Evolutionary conservation across 64 coral and sea anemone genomes (phyloP).

Genomic region (Porites lutea): DNA sequence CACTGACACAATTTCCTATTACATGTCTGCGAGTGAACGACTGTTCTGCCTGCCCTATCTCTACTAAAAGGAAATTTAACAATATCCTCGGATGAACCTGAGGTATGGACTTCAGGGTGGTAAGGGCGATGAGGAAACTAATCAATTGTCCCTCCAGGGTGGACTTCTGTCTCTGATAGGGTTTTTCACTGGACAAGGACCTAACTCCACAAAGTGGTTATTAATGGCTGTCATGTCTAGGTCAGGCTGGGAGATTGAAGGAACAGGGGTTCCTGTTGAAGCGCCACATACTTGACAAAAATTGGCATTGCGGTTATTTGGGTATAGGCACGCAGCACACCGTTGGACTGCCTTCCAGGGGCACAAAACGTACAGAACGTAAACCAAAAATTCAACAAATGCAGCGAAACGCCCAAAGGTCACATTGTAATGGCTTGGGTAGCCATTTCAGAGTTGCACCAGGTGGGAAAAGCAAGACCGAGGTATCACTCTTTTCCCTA

Average conservation of each 20-base stretch:
- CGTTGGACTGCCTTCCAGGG: conserved; percentile 40
- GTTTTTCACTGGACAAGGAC: not conserved
- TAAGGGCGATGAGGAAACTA: not conserved
- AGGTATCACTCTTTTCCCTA: not conserved
- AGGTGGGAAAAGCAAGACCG: not conserved
- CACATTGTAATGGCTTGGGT: not conserved
- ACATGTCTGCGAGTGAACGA: not conserved
- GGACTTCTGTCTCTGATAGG: conserved; percentile 32
- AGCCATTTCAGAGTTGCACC: not conserved
- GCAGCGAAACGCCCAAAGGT: not conserved
- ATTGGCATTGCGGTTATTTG: not conserved
- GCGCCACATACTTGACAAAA: conserved; percentile 43
- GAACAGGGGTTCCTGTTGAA: not conserved
- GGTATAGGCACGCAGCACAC: conserved; percentile 16
- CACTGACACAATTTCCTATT: conserved; percentile 18
- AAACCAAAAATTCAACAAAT: not conserved
- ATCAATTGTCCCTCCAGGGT: not conserved
- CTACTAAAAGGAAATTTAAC: conserved; percentile 35
- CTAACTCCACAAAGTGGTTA: conserved; percentile 11
- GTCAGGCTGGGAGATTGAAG: not conserved
- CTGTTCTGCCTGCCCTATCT: conserved; percentile 8
- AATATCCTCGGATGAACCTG: conserved; percentile 14
- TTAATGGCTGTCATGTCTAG: not conserved
- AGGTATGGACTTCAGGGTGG: not conserved
- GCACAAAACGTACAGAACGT: not conserved